Evolutionary conservation across 2,888 invertebrate species (phyloP), one percentile per base, ranked within the genome.

Genomic region (Chrysina gloriosa): DNA sequence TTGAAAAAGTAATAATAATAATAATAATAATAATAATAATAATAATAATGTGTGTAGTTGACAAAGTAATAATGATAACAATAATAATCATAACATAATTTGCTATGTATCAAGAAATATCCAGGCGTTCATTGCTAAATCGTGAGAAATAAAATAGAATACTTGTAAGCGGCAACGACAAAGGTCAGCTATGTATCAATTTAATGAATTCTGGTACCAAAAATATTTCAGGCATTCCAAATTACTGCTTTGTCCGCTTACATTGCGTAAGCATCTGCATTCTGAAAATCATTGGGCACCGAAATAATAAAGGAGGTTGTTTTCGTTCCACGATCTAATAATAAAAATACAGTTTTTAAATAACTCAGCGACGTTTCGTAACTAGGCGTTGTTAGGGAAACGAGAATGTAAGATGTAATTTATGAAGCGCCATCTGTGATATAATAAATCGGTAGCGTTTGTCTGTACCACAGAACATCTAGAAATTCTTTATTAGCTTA

Each of bases 361-460:
- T 23, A 39, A 56, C 36, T 23, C 34, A 39, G 39, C 39, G 36
- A n/a, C 56, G 39, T 56, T 56, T 39, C 56, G 39, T 56, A 36
- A 39, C 56, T n/a, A 16, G 56, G 23, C 36, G 14, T 56, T 25
- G 25, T 56, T 56, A 56, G 56, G 54, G 9, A 36, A 56, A 36
- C 19, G 23, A 56, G 36, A 34, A 56, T 56, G 56, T 34, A 56
- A 21, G 9, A 25, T 14, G 23, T 56, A 23, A 56, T 56, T 56
- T 56, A 56, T 39, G 23, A n/a, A 36, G 14, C 39, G 25, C 56
- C 56, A 56, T 56, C 56, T 56, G 56, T 56, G 54, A 34, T 54
- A 34, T 19, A 54, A 54, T 54, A 54, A 54, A 54, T 54, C 34
- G 9, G 34, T 54, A 34, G 21, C 31, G n/a, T n/a, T 21, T 27